Evolutionary conservation across 2,888 invertebrate species (phyloP), one percentile per base, ranked within the genome.

Genomic region (Drosophila siamana): DNA sequence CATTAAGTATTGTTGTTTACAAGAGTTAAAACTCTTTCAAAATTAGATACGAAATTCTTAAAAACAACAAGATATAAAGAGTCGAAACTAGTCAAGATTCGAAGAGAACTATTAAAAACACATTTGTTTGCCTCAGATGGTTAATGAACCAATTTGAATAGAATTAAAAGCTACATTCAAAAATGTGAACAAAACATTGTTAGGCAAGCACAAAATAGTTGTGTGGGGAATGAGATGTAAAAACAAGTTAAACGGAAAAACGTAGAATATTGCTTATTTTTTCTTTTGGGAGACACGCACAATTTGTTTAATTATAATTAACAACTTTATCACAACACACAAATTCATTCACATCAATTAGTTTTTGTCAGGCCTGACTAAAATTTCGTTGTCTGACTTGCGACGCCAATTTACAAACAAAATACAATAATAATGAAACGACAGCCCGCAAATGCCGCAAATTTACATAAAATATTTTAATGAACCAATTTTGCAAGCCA

Each of bases 391-490:
- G 5, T 4, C 60, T 47, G 46, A 47, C 63, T 70, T 68, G 69
- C 61, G 74, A 48, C 55, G 26, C 19, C 30, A 62, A 70, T 62
- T 52, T 30, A 38, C 30, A 71, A 50, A 15, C 22, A 36, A 33
- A 9, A 47, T 3, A 26, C 38, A 38, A 38, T 11, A 46, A 56
- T 13, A 51, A 60, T 24, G n/a, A 56, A 50, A 40, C 26, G 30
- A 15, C 19, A 56, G 36, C 41, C 63, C 26, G 19, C 41, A 62
- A 22, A 54, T 50, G 56, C 22, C 51, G 40, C n/a, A 1, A 61
- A 80, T 80, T 82, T 56, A 57, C 83, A 86, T 80, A 72, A 86
- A 75, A 33, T 33, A 65, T 86, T 66, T 65, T 82, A 82, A 82
- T 82, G 75, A 82, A 72, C 69, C 26, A 69, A 75, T 85, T 82